Conservation (phyloP, 1,140 invertebrate genomes). For the Drosophila nigrodunni region DNA sequence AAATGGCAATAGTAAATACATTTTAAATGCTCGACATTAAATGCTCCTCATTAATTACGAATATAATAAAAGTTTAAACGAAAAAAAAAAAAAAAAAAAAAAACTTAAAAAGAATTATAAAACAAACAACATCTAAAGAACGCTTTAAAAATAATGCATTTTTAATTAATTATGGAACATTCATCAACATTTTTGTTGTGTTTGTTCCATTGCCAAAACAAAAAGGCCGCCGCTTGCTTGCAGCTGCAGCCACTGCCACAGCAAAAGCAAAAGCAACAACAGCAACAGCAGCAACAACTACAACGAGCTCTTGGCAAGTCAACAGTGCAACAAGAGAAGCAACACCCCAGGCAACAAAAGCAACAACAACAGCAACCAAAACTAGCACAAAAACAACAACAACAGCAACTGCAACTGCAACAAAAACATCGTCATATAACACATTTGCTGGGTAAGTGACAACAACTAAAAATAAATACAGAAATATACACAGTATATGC, state of each 20-base stretch:
- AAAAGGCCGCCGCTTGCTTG: slow-evolving; percentile 67
- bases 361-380: slow-evolving; percentile 20
- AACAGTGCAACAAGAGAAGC: slow-evolving; percentile 30
- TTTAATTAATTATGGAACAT: slow-evolving; percentile 79
- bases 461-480: neutral
- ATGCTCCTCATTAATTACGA: slow-evolving; percentile 59
- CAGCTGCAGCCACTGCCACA: slow-evolving; percentile 56
- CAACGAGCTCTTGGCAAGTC: slow-evolving; percentile 48
- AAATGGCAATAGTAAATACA: slow-evolving; percentile 43
- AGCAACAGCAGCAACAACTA: slow-evolving; percentile 39
- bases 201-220: slow-evolving; percentile 73
- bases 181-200: slow-evolving; percentile 78
- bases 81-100: slow-evolving; percentile 12
- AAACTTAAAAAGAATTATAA: slow-evolving; percentile 22
- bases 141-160: slow-evolving; percentile 48
- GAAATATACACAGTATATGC: neutral
- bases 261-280: slow-evolving; percentile 44
- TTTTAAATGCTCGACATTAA: slow-evolving; percentile 51
- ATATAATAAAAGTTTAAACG: slow-evolving; percentile 46
- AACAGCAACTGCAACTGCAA: slow-evolving; percentile 23
- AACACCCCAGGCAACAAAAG: slow-evolving; percentile 28
- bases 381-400: slow-evolving; percentile 31
- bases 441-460: slow-evolving; percentile 66
- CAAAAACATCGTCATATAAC: slow-evolving; percentile 28
- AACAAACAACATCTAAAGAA: slow-evolving; percentile 20